Conservation (phyloP, 2,888 invertebrate species). For the Erannis defoliaria region DNA sequence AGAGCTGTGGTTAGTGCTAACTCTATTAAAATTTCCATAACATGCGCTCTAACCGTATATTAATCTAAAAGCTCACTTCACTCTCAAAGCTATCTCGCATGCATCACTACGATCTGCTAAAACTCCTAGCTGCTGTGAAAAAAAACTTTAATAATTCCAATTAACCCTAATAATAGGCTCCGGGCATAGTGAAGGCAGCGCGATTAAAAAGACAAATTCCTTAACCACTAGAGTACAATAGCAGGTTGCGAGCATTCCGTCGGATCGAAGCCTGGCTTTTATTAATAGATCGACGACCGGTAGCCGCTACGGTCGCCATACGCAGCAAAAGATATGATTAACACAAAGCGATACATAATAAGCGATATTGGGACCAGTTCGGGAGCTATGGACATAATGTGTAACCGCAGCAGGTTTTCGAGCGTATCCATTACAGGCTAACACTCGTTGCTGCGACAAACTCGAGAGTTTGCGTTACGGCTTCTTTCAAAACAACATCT, state of each 20-base stretch:
- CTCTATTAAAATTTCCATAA: slow-evolving; percentile 77
- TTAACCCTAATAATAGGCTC: slow-evolving; percentile 85
- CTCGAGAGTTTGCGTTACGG: slow-evolving; percentile 50
- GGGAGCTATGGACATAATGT: slow-evolving; percentile 74
- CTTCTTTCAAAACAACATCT: slow-evolving; percentile 40
- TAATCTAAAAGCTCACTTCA: slow-evolving; percentile 75
- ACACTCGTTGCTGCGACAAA: slow-evolving; percentile 60
- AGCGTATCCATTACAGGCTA: slow-evolving; percentile 73
- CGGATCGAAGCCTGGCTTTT: slow-evolving; percentile 70
- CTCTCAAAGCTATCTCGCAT: slow-evolving; percentile 67
- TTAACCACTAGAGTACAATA: slow-evolving; percentile 82
- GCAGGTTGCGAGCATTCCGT: slow-evolving; percentile 80
- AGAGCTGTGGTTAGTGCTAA: slow-evolving; percentile 34
- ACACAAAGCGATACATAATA: slow-evolving; percentile 84
- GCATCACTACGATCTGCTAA: slow-evolving; percentile 77
- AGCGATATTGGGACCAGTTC: slow-evolving; percentile 83
- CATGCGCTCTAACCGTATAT: slow-evolving; percentile 72
- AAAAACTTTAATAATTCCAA: slow-evolving; percentile 84
- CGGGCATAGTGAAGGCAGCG: slow-evolving; percentile 71
- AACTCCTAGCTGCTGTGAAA: slow-evolving; percentile 76
- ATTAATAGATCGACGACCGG: slow-evolving; percentile 84
- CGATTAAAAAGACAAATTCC: slow-evolving; percentile 86
- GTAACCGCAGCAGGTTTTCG: slow-evolving; percentile 74
- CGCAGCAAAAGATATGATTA: slow-evolving; percentile 84
- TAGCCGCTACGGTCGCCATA: slow-evolving; percentile 68